Evolutionary conservation across 2,797 vertebrate species (phyloP), one percentile per base, ranked within the genome.

Genomic region (Urophycis tenuis): DNA sequence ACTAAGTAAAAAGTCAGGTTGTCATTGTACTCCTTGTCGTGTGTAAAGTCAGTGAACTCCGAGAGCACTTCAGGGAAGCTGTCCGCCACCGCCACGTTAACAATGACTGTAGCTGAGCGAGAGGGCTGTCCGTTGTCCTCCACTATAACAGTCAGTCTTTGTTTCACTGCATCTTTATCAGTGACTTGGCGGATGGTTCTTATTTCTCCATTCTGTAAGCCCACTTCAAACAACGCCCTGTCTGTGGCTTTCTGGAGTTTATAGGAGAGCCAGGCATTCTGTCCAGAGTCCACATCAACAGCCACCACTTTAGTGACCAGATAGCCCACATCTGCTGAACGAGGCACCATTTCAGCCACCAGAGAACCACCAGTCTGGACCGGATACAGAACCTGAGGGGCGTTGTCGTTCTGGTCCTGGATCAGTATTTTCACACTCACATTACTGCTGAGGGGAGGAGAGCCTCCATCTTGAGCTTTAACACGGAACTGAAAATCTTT

Each of bases 111-210:
- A 71, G 92, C 87, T 1, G 93, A 94, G 74, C 92, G 92, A 87
- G 92, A 87, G 3, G 92, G 93, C 82, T 93, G 92, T 2, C 94
- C 93, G 25, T 93, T 94, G 88, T 95, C 94, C 85, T 93, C 91
- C 73, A 94, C 92, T 0, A 83, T 75, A 79, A 87, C 91, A 84
- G 87, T 81, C 29, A 92, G 87, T 5, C 88, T 91, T 36, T 92
- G 91, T 83, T 89, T 89, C 33, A 87, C 86, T 69, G 80, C 83
- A 81, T 91, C 90, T 85, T 89, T 89, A 84, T 89, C 89, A 77
- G 76, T 87, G 30, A 90, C 85, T 79, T 85, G 86, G n/a, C 87
- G 84, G 36, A 84, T 76, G 31, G 85, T 88, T 78, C 83, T 78
- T 79, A 88, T 79, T 83, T 88, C 87, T 22, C 87, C 87, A 72